Evolutionary conservation across 1,140 invertebrate species (phyloP), one percentile per base, ranked within the genome.

Genomic region (Macrobrachium nipponense): DNA sequence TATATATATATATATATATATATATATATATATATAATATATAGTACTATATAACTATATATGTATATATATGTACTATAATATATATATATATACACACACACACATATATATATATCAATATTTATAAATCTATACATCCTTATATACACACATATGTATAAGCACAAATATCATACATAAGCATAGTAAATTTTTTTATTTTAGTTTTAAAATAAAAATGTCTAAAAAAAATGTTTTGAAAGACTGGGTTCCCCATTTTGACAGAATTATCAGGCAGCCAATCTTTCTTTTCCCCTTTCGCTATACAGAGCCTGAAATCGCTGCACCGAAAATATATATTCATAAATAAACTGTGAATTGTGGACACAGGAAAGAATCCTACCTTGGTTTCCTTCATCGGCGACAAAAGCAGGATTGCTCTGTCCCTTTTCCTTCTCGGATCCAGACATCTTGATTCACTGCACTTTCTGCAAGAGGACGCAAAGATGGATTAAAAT

Each of bases 21-120:
- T 6, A 76, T 76, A 76, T 76, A 76, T 76, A 76, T 76, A 76
- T 76, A 76, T 76, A 58, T 76, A 76, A 76, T 76, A 76, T 76
- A 44, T n/a, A n/a, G n/a, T n/a, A n/a, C n/a, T n/a, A n/a, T n/a
- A n/a, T n/a, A n/a, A n/a, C n/a, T n/a, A n/a, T 76, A 76, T 76
- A 58, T 76, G 51, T 76, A 76, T 44, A 76, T 76, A 76, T 76
- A 76, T 76, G 11, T 5, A 58, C 51, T 43, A 43, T 43, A 43
- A 76, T n/a, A n/a, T 76, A 76, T 44, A 76, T 76, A 76, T 76
- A 76, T 76, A 76, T 5, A 58, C 51, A 76, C 51, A 76, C 18
- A 76, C 11, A 76, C 11, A 76, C 51, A 76, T 76, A 76, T 58
- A 76, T 76, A 76, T 44, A 76, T 58, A 76, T 76, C 5, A n/a